Conservation (phyloP, 2,797 vertebrate genomes). For the Pangasius djambal region DNA sequence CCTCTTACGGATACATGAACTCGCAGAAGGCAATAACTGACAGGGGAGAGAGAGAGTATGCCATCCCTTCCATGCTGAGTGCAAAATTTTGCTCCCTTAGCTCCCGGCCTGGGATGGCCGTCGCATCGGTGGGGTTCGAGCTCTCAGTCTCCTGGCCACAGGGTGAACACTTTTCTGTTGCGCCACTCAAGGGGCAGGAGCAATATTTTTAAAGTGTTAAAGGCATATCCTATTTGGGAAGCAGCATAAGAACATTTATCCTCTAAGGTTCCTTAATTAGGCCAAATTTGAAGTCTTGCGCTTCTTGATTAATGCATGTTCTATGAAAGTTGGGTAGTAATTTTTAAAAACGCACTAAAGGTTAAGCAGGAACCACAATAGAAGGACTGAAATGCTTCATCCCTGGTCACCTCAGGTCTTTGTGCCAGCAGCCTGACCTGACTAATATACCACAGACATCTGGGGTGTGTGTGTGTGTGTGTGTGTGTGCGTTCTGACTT, state of each 20-base stretch:
- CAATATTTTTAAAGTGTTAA: neutral
- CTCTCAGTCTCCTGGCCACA: neutral
- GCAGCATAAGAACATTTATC: neutral
- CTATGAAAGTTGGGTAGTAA: neutral
- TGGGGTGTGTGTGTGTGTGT: constrained; percentile 27
- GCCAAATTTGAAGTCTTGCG: neutral
- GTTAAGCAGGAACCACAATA: neutral
- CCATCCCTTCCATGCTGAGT: neutral
- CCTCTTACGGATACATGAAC: neutral
- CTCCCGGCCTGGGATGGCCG: neutral
- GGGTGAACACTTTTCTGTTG: neutral
- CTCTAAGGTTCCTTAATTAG: neutral
- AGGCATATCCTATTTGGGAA: neutral
- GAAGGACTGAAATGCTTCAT: neutral
- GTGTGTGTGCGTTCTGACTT: neutral
- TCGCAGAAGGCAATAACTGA: neutral
- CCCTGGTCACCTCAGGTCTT: neutral
- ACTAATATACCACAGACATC: neutral
- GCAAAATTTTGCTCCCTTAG: neutral
- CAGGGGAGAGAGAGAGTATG: neutral
- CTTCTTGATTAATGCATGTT: neutral
- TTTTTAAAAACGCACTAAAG: neutral
- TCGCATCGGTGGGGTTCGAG: neutral
- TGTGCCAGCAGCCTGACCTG: neutral
- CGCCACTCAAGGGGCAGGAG: neutral